Percentiles rank a stretch among this genome's conserved stretches.
Conservation (phyloP, 1,140 invertebrate genomes). For the Pygmarrhopalites habei region DNA sequence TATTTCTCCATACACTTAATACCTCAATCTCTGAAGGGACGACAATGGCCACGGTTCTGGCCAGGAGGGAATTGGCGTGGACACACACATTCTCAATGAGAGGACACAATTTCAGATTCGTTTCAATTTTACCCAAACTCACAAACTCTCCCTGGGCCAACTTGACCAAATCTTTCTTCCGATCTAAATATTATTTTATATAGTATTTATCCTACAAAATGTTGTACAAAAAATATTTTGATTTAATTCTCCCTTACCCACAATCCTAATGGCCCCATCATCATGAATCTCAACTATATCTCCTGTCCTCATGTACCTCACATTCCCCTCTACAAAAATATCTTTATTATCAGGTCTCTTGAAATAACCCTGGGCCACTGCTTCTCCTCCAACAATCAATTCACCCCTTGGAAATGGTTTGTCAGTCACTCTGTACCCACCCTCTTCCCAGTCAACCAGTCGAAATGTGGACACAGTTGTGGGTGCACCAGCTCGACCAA, state of each 20-base stretch:
- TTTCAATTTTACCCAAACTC: constrained; percentile 81
- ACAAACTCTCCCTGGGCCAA: constrained; percentile 95
- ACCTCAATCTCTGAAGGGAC: constrained; percentile 54
- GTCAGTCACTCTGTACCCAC: constrained; percentile 81
- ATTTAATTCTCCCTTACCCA: constrained; percentile 78
- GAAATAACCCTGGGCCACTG: constrained; percentile 91
- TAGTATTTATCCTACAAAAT: too few species aligned
- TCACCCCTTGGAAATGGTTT: constrained; percentile 76
- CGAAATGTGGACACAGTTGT: constrained; percentile 74
- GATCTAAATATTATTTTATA: constrained; percentile 70
- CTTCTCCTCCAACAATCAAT: constrained; percentile 58
- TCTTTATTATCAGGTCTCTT: constrained; percentile 84
- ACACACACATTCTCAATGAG: constrained; percentile 93
- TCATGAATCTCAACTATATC: constrained; percentile 89
- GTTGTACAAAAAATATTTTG: too few species aligned
- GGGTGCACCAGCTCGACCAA: constrained; percentile 82
- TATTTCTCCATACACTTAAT: too few species aligned
- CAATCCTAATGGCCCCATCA: constrained; percentile 92
- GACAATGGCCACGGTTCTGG: constrained; percentile 81
- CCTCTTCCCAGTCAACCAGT: constrained; percentile 92
- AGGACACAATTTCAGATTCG: constrained; percentile 83
- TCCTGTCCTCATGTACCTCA: constrained; percentile 87
- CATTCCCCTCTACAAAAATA: constrained; percentile 72
- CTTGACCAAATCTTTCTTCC: constrained; percentile 97
- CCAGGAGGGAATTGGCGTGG: constrained; percentile 76